These are phyloP conservation scores for Ennomos erosarius DNA, from an alignment of 2,888 invertebrate genomes.

Conservation along the genomic window DNA sequence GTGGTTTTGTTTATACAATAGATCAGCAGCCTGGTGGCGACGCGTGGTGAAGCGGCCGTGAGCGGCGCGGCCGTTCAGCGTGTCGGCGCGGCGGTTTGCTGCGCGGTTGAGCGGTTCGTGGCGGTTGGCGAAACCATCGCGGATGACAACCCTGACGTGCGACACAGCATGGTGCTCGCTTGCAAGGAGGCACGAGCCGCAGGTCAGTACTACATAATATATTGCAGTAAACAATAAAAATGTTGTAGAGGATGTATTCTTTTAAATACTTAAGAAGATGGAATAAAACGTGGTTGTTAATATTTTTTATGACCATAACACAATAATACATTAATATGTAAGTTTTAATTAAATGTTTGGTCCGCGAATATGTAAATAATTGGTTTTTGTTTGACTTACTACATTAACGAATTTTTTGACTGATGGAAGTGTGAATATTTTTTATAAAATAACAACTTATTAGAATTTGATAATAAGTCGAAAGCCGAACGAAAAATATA, in stretches of 20 bases:
- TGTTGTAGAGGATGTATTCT: no score
- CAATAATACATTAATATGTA: no score
- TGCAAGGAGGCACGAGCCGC: conserved; percentile 98
- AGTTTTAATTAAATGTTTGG: no score
- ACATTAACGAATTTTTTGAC: no score
- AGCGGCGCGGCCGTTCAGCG: conserved; percentile 91
- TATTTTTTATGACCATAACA: no score
- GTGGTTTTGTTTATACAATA: conserved; percentile 35
- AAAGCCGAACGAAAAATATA: conserved; percentile 15
- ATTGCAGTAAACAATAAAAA: background rate
- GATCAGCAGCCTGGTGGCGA: conserved; percentile 96
- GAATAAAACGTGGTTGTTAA: no score
- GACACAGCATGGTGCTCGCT: conserved; percentile 99
- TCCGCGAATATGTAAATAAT: no score
- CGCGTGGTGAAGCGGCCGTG: conserved; percentile 88
- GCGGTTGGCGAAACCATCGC: conserved; percentile 99
- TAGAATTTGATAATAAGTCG: background rate
- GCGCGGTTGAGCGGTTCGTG: conserved; percentile 98
- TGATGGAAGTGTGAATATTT: no score
- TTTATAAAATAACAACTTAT: background rate
- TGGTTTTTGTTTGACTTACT: no score
- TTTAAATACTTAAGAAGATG: no score
- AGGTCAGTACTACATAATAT: conserved; percentile 85
- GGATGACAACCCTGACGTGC: conserved; percentile 98
- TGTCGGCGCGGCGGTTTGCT: conserved; percentile 98